Base-by-base conservation (phyloP, 2,888 invertebrate genomes). In the Electrophaes corylata region DNA sequence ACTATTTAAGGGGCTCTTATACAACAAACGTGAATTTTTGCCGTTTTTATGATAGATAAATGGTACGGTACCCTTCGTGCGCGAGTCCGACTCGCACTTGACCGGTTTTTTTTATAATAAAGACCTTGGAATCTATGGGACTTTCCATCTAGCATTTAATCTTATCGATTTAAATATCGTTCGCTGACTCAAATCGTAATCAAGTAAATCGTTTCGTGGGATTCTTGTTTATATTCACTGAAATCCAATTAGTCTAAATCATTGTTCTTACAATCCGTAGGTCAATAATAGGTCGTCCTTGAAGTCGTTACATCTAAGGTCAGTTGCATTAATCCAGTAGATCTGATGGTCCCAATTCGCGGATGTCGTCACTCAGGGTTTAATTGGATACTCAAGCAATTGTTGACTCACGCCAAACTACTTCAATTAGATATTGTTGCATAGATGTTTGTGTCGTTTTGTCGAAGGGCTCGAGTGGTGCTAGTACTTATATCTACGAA, bases 341-440 rank as follows among this genome's bases (percentile, higher is more conserved):
- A 53, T 48, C 5, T 16, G 31, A 23, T 49, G 18, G 65, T 45
- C 57, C 66, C 46, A 60, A 64, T 70, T 67, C 53, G 59, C 57
- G 48, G 62, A 60, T 55, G 65, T 55, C 66, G 60, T 62, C 63
- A 66, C 63, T 41, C 45, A 26, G 14, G 58, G 58, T 64, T 64
- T 71, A 74, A 74, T 73, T 71, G 56, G 57, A 66, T 49, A 62
- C 63, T 65, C 69, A 55, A 72, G 66, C 63, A 67, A 69, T 68
- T 66, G 69, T 52, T 54, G 64, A 65, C 63, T 62, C 60, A 62
- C 55, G 31, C 48, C 46, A 16, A 12, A 39, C 51, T 47, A 46
- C 43, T 45, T 45, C 49, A 56, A 49, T 55, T 43, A 37, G 16
- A 8, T 4, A 37, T 18, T 29, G 31, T 53, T 41, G 26, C 33